Conservation (phyloP, 2,113 vertebrate species). For the Hydropotes inermis region DNA sequence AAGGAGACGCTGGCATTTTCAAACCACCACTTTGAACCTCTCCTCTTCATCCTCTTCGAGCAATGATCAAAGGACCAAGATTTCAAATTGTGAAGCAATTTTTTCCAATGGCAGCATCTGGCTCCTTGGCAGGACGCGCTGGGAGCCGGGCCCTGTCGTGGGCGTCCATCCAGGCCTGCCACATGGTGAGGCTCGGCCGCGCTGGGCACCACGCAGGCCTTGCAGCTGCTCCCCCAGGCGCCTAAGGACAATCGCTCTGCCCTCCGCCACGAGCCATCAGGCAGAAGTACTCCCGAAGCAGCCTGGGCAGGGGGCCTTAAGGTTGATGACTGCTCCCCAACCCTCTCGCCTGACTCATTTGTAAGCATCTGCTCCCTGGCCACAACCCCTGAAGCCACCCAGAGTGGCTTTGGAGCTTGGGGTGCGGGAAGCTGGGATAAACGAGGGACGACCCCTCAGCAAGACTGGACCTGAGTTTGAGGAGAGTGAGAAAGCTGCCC, state of each 20-base stretch:
- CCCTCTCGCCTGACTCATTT: constrained; percentile 48
- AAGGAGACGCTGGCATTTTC: constrained; percentile 69
- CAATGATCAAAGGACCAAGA: constrained; percentile 80
- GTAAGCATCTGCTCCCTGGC: constrained; percentile 72
- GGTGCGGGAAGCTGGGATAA: background rate
- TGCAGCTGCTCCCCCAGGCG: constrained; percentile 72
- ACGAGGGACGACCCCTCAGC: background rate
- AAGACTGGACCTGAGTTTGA: background rate
- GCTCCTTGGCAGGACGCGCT: constrained; percentile 72
- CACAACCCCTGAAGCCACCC: background rate
- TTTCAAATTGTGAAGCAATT: constrained; percentile 84
- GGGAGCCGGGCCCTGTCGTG: constrained; percentile 48
- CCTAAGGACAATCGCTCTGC: constrained; percentile 41
- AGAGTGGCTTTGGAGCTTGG: too few species aligned
- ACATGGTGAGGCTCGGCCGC: constrained; percentile 73
- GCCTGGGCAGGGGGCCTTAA: background rate
- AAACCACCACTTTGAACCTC: constrained; percentile 69
- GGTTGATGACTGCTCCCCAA: constrained; percentile 27
- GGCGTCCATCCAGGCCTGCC: constrained; percentile 76
- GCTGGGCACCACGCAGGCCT: constrained; percentile 58
- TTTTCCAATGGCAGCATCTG: constrained; percentile 84
- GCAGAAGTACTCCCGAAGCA: constrained; percentile 20
- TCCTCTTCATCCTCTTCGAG: constrained; percentile 74
- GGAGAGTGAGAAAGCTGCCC: background rate
- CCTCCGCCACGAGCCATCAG: background rate